Base-by-base conservation (phyloP, 2,888 invertebrate genomes). In the Caenorhabditis uteleia region DNA sequence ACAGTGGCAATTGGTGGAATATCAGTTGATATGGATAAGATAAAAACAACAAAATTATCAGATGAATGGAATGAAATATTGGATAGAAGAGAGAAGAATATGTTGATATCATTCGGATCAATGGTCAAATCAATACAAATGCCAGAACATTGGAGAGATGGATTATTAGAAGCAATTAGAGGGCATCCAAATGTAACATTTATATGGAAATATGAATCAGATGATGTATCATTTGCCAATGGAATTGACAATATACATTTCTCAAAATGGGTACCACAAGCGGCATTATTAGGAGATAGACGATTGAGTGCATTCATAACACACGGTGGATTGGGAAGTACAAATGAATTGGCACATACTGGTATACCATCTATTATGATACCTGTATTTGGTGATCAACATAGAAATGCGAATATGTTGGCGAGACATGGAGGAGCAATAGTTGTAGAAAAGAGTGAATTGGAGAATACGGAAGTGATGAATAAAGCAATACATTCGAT, bases 311-410 rank as follows among this genome's bases (percentile, higher is more conserved):
- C 53, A 6, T 64, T 64, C 23, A 12, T 64, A 21, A 49, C 58
- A 12, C 58, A 64, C 20, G 64, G 54, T 12, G 64, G 64, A 29
- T 18, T 56, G 1, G 58, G 58, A 27, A 64, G 58, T 34, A 50
- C 56, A 12, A 60, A 60, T 27, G 66, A 66, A 31, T 43, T 60
- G 40, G 56, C 53, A 14, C 39, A 48, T 25, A 27, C 40, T 0
- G 64, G 58, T 2, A 64, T 53, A 31, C 57, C 64, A 6, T 38
- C 64, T 2, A 29, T 64, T 27, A 42, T 64, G 64, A 53, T 68
- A 23, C 68, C 68, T 12, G 39, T 68, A 3, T 64, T 68, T 33
- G 68, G 64, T 2, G 68, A 68, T 31, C 68, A 68, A 49, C 45
- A 49, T 8, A 38, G 68, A 8, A 68, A 68, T 29, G 45, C 54